Evolutionary conservation across 1,140 invertebrate species (phyloP).

Genomic region (Asbolus verrucosus): DNA sequence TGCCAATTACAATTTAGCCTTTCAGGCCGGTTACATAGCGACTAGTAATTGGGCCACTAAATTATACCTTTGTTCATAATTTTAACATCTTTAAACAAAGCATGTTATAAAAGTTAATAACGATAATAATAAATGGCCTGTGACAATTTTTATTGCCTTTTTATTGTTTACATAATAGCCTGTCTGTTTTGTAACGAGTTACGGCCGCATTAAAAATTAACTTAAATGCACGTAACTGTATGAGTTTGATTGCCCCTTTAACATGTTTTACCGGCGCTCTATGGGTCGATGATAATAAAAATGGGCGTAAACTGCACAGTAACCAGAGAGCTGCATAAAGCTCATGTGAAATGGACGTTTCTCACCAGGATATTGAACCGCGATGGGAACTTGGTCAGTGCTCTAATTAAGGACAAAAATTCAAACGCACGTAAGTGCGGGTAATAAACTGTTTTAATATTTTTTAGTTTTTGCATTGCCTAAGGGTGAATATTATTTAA

Average conservation of each 20-base stretch:
- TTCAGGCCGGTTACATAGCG: not conserved
- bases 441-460: too few relatives aligned
- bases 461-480: too few relatives aligned
- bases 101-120: not conserved
- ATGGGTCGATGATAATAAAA: constrained; percentile 9
- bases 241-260: constrained; percentile 22
- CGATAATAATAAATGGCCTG: not conserved
- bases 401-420: too few relatives aligned
- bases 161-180: constrained; percentile 6
- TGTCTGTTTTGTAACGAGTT: constrained; percentile 23
- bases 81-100: not conserved
- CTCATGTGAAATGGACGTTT: too few relatives aligned
- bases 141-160: constrained; percentile 18
- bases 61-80: not conserved
- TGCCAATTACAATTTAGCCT: constrained; percentile 6
- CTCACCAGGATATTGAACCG: not conserved
- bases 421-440: too few relatives aligned
- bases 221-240: constrained; percentile 19
- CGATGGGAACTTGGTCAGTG: too few relatives aligned
- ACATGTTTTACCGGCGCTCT: constrained; percentile 1
- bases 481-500: too few relatives aligned
- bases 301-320: constrained; percentile 9
- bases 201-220: constrained; percentile 26
- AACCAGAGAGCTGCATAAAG: too few relatives aligned
- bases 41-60: constrained; percentile 15